Evolutionary conservation across 2,113 vertebrate species (phyloP).

Genomic region (Paraplagusia blochii): DNA sequence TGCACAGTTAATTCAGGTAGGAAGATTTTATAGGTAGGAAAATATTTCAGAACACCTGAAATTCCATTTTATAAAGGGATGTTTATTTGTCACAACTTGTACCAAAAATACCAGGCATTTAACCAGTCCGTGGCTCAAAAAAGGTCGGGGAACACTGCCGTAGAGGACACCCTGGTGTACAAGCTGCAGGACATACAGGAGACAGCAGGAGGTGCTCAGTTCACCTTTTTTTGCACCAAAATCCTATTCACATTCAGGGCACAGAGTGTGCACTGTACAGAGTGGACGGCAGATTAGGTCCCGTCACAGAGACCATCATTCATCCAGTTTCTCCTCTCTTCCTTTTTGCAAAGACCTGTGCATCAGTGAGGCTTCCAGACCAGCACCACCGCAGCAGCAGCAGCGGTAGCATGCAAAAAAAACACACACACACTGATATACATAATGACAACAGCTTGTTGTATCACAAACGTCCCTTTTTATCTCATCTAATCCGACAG

Average conservation of each 20-base stretch:
- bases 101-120: too few species aligned
- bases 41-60: too few species aligned
- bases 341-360: background rate
- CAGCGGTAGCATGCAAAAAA: too few species aligned
- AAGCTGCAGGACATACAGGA: slow-evolving; percentile 13
- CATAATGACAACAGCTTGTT: slow-evolving; percentile 23
- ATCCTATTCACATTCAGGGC: slow-evolving; percentile 59
- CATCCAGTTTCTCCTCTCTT: slow-evolving; percentile 26
- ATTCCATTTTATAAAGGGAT: too few species aligned
- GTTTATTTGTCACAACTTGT: too few species aligned
- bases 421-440: slow-evolving; percentile 27
- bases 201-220: slow-evolving; percentile 23
- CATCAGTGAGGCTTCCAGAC: too few species aligned
- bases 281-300: slow-evolving; percentile 67
- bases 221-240: slow-evolving; percentile 40
- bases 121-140: too few species aligned
- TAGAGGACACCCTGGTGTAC: background rate
- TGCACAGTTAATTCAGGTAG: too few species aligned
- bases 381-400: too few species aligned
- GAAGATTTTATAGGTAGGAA: too few species aligned
- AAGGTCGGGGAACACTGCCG: too few species aligned
- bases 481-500: slow-evolving; percentile 47
- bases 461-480: slow-evolving; percentile 43
- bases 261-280: slow-evolving; percentile 54
- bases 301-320: slow-evolving; percentile 66